phyloP scores from a whole-genome alignment of 1,140 invertebrate genomes.

The Leptopilina clavipes region DNA sequence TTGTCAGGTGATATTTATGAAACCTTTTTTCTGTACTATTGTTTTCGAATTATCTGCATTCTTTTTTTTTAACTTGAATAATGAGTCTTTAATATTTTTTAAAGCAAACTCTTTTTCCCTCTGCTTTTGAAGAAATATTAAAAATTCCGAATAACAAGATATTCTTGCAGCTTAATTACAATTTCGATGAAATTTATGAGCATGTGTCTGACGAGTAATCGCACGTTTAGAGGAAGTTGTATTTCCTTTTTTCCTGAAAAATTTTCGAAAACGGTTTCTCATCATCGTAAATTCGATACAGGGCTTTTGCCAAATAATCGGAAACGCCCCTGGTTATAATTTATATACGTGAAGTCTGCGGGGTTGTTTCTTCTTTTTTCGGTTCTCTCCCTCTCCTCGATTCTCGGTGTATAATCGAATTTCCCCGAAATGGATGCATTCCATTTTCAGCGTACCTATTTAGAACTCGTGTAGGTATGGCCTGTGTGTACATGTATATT shows the following conservation, averaged over 20 bases:
- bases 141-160: too few relatives aligned
- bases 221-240: neutral
- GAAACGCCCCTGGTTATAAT: constrained; percentile 23
- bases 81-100: too few relatives aligned
- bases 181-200: neutral
- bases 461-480: neutral
- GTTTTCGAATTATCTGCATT: too few relatives aligned
- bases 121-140: too few relatives aligned
- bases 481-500: neutral
- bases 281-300: constrained; percentile 10
- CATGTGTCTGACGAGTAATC: neutral
- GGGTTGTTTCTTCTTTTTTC: constrained; percentile 21
- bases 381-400: neutral
- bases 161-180: neutral
- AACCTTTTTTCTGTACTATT: too few relatives aligned
- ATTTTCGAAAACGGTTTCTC: neutral
- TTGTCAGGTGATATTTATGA: too few relatives aligned
- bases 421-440: constrained; percentile 33
- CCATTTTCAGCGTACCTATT: constrained; percentile 29
- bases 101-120: too few relatives aligned
- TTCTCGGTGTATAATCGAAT: constrained; percentile 8
- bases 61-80: too few relatives aligned
- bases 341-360: neutral
- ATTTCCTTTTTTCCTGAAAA: neutral
- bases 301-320: constrained; percentile 20